Evolutionary conservation across 2,113 vertebrate genomes (phyloP), one percentile per base, ranked within the genome.

Genomic region (Sula dactylatra): DNA sequence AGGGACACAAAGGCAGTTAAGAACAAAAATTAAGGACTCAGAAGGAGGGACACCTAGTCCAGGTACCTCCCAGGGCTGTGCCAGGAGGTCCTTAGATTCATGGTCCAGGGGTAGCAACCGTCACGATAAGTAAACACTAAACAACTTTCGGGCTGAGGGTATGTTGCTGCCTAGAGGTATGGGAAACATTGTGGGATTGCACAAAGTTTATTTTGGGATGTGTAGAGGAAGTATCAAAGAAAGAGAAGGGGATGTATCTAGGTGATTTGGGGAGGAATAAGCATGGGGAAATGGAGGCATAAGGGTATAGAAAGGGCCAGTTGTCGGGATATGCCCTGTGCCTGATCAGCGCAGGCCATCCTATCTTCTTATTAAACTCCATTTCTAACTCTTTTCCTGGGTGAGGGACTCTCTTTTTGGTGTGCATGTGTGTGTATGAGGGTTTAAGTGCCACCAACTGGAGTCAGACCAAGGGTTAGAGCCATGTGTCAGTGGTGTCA

Each of bases 331-430:
- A 25, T 54, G 14, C 9, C 17, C 10, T 66, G 10, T 6, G 5
- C 24, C 15, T 65, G 50, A 56, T 56, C 24, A 56, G 8, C 2
- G 4, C 52, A 82, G 52, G 44, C 17, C 9, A 19, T 32, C 36
- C 3, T n/a, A 25, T 31, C 13, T 11, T 62, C 11, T 58, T 31
- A 42, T 7, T 64, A 64, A 82, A 69, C 54, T 69, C 8, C 0
- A 22, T 66, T 70, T 50, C 20, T 40, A 42, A 36, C 17, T 64
- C 12, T 66, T 77, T 72, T 72, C 40, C n/a, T 40, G 24, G 2
- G 1, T 21, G 9, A 3, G 3, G 7, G 7, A 32, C 7, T 7
- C 16, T 58, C 14, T 45, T 2, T 64, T 52, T 34, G 7, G n/a
- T 49, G 8, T 74, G 13, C 13, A 19, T 13, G 20, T 38, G 13